These are phyloP conservation scores for Phylloscopus trochiloides DNA, from an alignment of 2,113 vertebrate species.

Conservation along the genomic window DNA sequence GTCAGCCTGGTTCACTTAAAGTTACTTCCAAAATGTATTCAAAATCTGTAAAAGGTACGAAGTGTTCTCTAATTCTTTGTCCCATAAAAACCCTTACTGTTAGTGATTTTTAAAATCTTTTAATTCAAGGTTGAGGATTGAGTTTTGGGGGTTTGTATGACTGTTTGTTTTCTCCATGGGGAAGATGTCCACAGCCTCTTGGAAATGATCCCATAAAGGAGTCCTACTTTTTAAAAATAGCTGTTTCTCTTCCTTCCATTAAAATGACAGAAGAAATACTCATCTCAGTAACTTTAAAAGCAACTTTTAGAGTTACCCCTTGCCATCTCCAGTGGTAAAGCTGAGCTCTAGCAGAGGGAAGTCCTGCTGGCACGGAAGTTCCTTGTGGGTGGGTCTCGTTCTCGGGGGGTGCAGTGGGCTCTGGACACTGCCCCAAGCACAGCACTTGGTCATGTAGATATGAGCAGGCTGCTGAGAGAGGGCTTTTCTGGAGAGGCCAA, in stretches of 20 bases:
- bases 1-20: not conserved
- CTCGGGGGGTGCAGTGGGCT: not conserved
- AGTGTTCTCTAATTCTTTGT: not conserved
- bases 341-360: not conserved
- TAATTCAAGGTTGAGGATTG: not conserved
- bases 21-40: not conserved
- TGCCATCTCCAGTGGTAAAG: not conserved
- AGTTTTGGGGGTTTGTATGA: not conserved
- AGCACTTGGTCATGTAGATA: not conserved
- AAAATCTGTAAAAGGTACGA: not conserved
- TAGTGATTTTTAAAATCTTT: not conserved
- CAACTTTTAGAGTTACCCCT: not conserved
- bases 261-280: slow-evolving; percentile 9
- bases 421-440: not conserved
- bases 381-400: not conserved
- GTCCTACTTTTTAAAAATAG: slow-evolving; percentile 3
- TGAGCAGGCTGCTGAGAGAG: not conserved
- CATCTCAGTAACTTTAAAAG: not conserved
- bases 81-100: not conserved
- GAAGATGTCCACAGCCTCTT: not conserved
- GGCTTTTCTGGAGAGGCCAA: not conserved
- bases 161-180: not conserved
- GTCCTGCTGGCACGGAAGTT: not conserved
- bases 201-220: not conserved
- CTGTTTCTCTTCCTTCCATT: not conserved